A percentile compares a stretch with the other conserved stretches of the same genome.
Evolutionary conservation across 1,140 invertebrate species (phyloP).

Genomic region (Euglossa dilemma): DNA sequence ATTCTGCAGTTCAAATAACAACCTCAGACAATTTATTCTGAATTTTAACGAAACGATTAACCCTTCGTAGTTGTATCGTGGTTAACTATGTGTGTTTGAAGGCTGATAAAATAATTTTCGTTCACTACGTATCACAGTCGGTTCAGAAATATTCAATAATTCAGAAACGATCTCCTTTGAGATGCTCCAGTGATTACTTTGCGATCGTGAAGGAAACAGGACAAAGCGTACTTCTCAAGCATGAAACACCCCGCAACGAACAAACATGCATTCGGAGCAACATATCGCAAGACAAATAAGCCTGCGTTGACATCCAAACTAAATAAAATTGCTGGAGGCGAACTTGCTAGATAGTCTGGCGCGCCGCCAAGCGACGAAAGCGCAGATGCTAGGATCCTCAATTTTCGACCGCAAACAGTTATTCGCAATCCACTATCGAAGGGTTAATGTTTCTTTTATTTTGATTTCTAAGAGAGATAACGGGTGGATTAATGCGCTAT

Average conservation of each 20-base stretch:
- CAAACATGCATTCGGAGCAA: conserved; percentile 18
- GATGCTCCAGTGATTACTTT: background rate
- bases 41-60: background rate
- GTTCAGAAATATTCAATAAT: no score
- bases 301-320: background rate
- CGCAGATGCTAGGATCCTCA: conserved; percentile 5
- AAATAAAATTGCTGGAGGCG: conserved; percentile 21
- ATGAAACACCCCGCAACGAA: background rate
- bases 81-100: no score
- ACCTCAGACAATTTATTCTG: background rate
- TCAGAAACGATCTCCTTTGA: no score
- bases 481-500: background rate
- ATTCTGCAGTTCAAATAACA: no score
- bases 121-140: no score
- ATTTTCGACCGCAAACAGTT: conserved; percentile 30
- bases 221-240: conserved; percentile 12
- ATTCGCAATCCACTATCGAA: background rate
- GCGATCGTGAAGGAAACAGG: background rate
- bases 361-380: conserved; percentile 17
- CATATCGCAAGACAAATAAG: conserved; percentile 11
- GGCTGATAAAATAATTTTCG: no score
- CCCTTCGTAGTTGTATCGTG: background rate
- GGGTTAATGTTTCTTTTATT: conserved; percentile 1
- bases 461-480: background rate
- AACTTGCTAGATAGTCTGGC: conserved; percentile 8